Evolutionary conservation across 2,797 vertebrate genomes (phyloP).

Genomic region (Rhynchonycteris naso): DNA sequence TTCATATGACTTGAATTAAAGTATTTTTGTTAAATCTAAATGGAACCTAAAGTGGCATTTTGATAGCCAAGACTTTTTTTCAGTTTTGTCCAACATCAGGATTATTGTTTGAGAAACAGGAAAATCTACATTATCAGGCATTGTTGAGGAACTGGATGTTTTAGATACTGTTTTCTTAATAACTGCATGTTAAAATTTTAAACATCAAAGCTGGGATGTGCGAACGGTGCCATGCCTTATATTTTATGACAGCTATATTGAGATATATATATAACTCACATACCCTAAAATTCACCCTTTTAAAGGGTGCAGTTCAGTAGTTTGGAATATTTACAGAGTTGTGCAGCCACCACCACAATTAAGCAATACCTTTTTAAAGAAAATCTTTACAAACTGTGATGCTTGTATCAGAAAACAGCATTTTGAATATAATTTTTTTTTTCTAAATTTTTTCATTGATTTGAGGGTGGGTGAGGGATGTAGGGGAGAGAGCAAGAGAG

Average conservation of each 20-base stretch:
- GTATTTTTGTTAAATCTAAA: background rate
- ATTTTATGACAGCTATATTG: background rate
- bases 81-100: background rate
- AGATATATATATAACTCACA: background rate
- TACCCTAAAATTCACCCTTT: background rate
- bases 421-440: conserved; percentile 25
- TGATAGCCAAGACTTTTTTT: background rate
- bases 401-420: background rate
- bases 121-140: background rate
- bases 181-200: conserved; percentile 28
- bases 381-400: background rate
- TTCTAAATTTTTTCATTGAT: too few relatives aligned
- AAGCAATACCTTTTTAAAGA: background rate
- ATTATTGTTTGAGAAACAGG: conserved; percentile 16
- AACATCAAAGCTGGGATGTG: background rate
- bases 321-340: background rate
- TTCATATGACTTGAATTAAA: background rate
- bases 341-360: background rate
- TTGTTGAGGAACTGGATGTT: background rate
- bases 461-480: too few relatives aligned
- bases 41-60: background rate
- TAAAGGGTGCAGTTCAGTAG: background rate
- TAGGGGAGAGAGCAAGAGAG: too few relatives aligned
- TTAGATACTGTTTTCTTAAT: background rate
- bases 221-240: background rate